Evolutionary conservation across 2,888 invertebrate species (phyloP), one percentile per base, ranked within the genome.

Genomic region (Muscina levida): DNA sequence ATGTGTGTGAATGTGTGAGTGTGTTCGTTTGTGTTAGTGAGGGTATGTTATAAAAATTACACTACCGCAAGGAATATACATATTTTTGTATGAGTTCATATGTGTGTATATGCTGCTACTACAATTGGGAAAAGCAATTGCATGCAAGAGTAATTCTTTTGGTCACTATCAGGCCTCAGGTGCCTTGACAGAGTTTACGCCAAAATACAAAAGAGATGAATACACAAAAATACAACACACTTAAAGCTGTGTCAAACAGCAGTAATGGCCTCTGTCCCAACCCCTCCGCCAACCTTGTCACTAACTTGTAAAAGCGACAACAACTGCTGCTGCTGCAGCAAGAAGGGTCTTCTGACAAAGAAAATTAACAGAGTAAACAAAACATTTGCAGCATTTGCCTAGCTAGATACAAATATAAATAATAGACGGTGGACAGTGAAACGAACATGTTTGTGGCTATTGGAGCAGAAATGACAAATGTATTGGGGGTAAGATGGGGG

Each of bases 111-210:
- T 31, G 31, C n/a, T n/a, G n/a, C n/a, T n/a, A n/a, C n/a, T n/a
- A n/a, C 37, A 15, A 10, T 62, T 75, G 17, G 5, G 11, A 66
- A 72, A 56, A 71, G 65, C 65, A 77, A 66, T 77, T 77, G 71
- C 67, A 74, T 79, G 77, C 83, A 77, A 71, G 72, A 80, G 78
- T 82, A 82, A 57, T 72, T 82, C 74, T 76, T 77, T 77, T 78
- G 82, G 83, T 82, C 82, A 78, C 75, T 80, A 81, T 74, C 73
- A 79, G 53, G 73, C 79, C 82, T 72, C 78, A 82, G 83, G 79
- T 83, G 83, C 75, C 46, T 59, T 79, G 72, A 57, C 75, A 80
- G 56, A 71, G 67, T 57, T 57, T 51, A 76, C 51, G 57, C 42
- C 66, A 70, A 77, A 80, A 67, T 31, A 75, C 59, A 59, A 17